Base-by-base conservation (phyloP, 92 coral and sea anemone genomes). In the Anthopleura xanthogrammica region DNA sequence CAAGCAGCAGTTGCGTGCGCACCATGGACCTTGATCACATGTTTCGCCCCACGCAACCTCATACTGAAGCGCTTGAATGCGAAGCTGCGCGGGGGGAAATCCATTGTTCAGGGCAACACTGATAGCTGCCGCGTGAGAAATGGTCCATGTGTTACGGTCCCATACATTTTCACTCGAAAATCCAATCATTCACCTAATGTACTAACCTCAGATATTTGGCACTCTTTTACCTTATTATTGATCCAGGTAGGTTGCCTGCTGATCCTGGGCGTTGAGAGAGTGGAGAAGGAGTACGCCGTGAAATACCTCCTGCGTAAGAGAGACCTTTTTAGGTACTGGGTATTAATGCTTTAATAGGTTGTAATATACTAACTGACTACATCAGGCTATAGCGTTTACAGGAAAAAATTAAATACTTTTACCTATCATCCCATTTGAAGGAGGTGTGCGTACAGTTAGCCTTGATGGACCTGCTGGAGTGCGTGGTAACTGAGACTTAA, bases 341-440 rank as follows among this genome's bases (percentile, higher is more conserved):
- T 11, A 17, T 46, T 9, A 20, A 46, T 48, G 5, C 16, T 54
- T 1, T 48, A n/a, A 20, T 10, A 60, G 10, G 19, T 60, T 29
- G 36, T 29, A 29, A 29, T 29, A 29, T 29, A 29, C 36, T 1
- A 58, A 1, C 17, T 12, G 64, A 58, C 16, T 19, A 4, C 16
- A 14, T 11, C 16, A 12, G 64, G 17, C 64, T 58, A 58, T 16
- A 46, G 50, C 9, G 50, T 46, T 5, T 46, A 5, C 50, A 46
- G 77, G 19, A 68, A n/a, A 72, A 41, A 43, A 11, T 7, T 5
- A 42, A 2, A 43, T 12, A 75, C 4, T 78, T 87, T 85, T 76
- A 93, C 99, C 99, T 88, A 97, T 92, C 90, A 90, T 89, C 65
- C 99, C 99, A 68, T 97, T 97, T 46, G 92, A 94, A 16, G 99